Base-by-base conservation (phyloP, 2,888 invertebrate genomes). In the Chymomyza fuscimana region DNA sequence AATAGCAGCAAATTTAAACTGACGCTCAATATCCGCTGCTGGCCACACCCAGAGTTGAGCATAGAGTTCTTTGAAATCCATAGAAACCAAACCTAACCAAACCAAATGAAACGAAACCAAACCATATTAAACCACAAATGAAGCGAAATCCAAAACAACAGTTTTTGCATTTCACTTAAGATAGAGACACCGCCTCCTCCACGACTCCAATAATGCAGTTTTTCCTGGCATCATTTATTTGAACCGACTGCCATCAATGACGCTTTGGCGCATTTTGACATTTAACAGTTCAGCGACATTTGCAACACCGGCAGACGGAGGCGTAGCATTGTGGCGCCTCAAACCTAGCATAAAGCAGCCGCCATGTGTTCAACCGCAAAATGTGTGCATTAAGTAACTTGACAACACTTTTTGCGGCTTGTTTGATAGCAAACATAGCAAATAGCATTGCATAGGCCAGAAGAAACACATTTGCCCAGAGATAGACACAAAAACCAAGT, bases 261-360 rank as follows among this genome's bases (percentile, higher is more conserved):
- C 77, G 74, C 80, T 76, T 79, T 32, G 32, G 32, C 32, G 77
- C 80, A 68, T 72, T 54, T 66, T 80, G 79, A 76, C 80, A 79
- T 80, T 80, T 81, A 80, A 71, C 81, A 80, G 79, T 80, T 81
- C 81, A 81, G 80, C 81, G 77, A 77, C 76, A 81, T 74, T 77
- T 80, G 77, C 67, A 76, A 70, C 68, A n/a, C 25, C 50, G 66
- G 40, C 51, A 19, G 50, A 22, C 16, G 19, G 61, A 12, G 5
- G 22, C 36, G 40, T n/a, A 51, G 50, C 22, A 58, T 51, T 61
- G 66, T 67, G 58, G 65, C 46, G 65, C 65, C 59, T 70, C 68
- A 71, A 73, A 77, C 68, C 12, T 65, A 82, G 74, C 68, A 75
- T 75, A 69, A 72, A 74, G 69, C 74, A 62, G 54, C 46, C 68